Base-by-base conservation (phyloP, 2,888 invertebrate species). In the Drosophila mettleri region DNA sequence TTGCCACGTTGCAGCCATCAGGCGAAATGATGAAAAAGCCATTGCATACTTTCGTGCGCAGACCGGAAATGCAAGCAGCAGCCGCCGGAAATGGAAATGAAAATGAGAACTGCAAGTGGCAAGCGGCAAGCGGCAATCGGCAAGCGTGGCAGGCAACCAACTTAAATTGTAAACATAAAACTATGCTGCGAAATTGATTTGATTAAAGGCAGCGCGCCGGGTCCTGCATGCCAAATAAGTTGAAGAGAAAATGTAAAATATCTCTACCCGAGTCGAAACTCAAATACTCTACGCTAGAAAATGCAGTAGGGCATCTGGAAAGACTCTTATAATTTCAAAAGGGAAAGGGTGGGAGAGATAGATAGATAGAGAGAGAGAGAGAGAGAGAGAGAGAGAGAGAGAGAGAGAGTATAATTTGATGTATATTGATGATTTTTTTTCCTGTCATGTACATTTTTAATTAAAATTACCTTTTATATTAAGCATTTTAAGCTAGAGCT, bases 161-260 rank as follows among this genome's bases (percentile, higher is more conserved):
- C 82, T 86, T 80, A 85, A 86, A 87, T 80, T 85, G 86, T 86
- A 78, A 76, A 71, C 86, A 87, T 86, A 86, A 86, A 86, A 86
- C 88, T 87, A 86, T 87, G 85, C 81, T 73, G 65, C 73, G 78
- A 86, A 87, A 86, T 86, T 86, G 86, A 86, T 87, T 86, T 86
- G 86, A 86, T 86, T 86, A 86, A 86, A 86, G 76, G 81, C 74
- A 72, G 71, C 55, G 53, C 67, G 74, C 70, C 70, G 83, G 74
- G 85, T 61, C 72, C 74, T 76, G 86, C 81, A 86, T 86, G 63
- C 76, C 71, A 87, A 86, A 87, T 87, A 76, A 83, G 82, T 49
- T 64, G 33, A 33, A 39, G 58, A 31, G 16, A 16, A 49, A 22
- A 43, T 54, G 22, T 16, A 41, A 61, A 36, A 34, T 36, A 51